Percentiles rank a stretch among this genome's conserved stretches.
phyloP scores from a whole-genome alignment of 2,797 vertebrate species.

The Dryobates pubescens region DNA sequence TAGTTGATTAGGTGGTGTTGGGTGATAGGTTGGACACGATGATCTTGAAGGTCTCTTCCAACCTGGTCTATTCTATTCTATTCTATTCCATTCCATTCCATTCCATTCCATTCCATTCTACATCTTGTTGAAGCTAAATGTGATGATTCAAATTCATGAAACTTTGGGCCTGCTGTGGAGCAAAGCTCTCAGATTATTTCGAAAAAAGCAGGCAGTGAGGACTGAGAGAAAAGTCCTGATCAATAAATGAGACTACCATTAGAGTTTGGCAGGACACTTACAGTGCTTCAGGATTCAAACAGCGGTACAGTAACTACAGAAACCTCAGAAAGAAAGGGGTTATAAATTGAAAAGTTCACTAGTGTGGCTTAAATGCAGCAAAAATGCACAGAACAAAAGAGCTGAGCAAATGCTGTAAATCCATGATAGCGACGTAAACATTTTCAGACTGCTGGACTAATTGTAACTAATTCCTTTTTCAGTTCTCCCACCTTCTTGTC shows the following conservation, averaged over 20 bases:
- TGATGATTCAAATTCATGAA: neutral
- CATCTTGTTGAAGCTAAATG: neutral
- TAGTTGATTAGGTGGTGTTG: no score
- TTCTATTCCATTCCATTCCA: no score
- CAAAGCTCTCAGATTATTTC: neutral
- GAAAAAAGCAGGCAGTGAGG: neutral
- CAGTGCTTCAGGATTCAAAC: neutral
- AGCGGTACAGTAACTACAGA: neutral
- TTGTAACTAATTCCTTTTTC: neutral
- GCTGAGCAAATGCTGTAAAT: neutral
- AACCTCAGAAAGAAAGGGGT: neutral
- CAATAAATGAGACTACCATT: neutral
- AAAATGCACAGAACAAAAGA: neutral
- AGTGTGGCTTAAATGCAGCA: neutral
- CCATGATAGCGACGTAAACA: neutral
- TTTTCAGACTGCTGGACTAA: neutral
- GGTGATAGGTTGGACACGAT: no score
- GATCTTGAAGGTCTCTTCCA: no score
- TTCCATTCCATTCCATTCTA: no score
- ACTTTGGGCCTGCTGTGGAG: neutral
- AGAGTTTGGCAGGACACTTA: neutral
- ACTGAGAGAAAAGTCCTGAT: neutral
- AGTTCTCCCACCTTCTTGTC: neutral
- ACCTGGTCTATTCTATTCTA: no score
- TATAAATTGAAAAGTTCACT: neutral